These are phyloP conservation scores for Monochamus saltuarius DNA, from an alignment of 1,140 invertebrate species.

Conservation along the genomic window DNA sequence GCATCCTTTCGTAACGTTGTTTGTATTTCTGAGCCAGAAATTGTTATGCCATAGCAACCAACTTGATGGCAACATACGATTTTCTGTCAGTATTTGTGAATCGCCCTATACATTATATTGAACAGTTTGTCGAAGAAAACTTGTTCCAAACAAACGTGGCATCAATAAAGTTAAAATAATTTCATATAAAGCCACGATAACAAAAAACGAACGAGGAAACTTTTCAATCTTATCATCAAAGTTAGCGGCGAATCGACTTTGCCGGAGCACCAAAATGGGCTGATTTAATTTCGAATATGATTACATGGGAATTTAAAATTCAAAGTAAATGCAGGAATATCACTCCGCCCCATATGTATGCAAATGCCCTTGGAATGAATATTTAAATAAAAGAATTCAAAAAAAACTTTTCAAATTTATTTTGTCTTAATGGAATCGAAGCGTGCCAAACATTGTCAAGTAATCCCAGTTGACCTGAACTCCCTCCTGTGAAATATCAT, in stretches of 20 bases:
- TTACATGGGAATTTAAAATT: constrained; percentile 53
- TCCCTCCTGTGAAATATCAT: too few relatives aligned
- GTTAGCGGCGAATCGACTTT: constrained; percentile 46
- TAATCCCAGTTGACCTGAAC: constrained; percentile 16
- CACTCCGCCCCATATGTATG: constrained; percentile 51
- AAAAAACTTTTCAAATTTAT: constrained; percentile 45
- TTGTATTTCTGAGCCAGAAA: too few relatives aligned
- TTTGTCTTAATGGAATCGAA: constrained; percentile 43
- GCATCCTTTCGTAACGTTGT: too few relatives aligned
- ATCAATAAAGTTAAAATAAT: constrained; percentile 27
- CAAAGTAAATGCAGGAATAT: constrained; percentile 52
- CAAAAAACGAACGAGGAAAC: constrained; percentile 37
- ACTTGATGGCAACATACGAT: too few relatives aligned
- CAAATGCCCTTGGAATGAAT: constrained; percentile 51
- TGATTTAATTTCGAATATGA: constrained; percentile 54
- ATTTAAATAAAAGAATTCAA: constrained; percentile 49
- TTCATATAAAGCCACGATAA: constrained; percentile 24
- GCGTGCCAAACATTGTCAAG: constrained; percentile 32
- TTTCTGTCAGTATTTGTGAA: too few relatives aligned
- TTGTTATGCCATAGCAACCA: too few relatives aligned
- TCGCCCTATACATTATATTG: not conserved
- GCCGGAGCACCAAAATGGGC: constrained; percentile 48
- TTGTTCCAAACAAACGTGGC: constrained; percentile 1
- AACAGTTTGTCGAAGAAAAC: not conserved
- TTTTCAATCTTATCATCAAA: constrained; percentile 51